phyloP scores from a whole-genome alignment of 64 coral and sea anemone species.

The Acropora yongei region DNA sequence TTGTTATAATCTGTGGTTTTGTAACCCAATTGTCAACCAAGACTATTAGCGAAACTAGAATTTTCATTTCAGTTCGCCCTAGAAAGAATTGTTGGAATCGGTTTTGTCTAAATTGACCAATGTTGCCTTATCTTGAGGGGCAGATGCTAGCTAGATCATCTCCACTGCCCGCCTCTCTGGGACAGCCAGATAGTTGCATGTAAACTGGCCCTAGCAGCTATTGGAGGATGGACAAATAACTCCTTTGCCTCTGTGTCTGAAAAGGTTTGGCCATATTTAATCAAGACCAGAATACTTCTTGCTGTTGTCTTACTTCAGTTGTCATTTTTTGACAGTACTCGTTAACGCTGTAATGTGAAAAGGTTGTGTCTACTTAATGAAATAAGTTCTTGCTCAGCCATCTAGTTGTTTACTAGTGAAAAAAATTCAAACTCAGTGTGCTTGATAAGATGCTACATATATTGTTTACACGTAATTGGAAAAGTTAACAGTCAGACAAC shows the following conservation, averaged over 20 bases:
- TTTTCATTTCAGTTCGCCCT: not conserved
- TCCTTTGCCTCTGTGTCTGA: conserved; percentile 38
- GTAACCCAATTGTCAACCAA: not conserved
- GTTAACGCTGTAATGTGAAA: too few relatives aligned
- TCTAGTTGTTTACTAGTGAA: too few relatives aligned
- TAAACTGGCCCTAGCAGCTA: conserved; percentile 8
- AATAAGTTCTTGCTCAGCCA: too few relatives aligned
- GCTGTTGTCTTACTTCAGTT: not conserved
- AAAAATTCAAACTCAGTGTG: not conserved
- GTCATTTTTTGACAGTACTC: too few relatives aligned
- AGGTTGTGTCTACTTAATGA: too few relatives aligned
- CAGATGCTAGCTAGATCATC: conserved; percentile 24
- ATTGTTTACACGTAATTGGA: not conserved
- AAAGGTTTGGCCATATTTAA: not conserved
- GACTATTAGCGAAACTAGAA: not conserved
- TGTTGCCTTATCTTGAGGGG: conserved; percentile 19
- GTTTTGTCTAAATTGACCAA: not conserved
- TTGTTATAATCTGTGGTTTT: not conserved
- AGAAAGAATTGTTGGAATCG: not conserved
- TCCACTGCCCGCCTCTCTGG: conserved; percentile 19
- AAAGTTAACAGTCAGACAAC: not conserved
- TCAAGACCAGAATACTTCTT: not conserved
- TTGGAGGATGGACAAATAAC: conserved; percentile 21
- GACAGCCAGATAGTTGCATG: conserved; percentile 36
- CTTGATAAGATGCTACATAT: not conserved